Conservation (phyloP, 1,140 invertebrate species). For the Rhopalosiphum padi region DNA sequence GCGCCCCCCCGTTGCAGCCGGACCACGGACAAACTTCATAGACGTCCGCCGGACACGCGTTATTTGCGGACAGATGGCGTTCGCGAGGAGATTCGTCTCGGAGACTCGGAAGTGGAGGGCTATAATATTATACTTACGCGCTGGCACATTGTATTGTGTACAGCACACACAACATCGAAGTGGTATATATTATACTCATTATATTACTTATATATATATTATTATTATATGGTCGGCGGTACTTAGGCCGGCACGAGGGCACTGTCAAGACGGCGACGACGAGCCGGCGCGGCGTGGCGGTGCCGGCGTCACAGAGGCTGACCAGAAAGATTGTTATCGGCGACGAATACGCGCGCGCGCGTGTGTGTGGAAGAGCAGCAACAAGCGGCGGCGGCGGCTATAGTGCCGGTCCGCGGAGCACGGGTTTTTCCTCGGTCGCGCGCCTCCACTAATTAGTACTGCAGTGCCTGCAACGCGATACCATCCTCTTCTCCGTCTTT, state of each 20-base stretch:
- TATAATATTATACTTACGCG: too few relatives aligned
- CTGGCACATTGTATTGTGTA: too few relatives aligned
- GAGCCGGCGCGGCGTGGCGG: not conserved
- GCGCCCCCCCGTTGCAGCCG: too few relatives aligned
- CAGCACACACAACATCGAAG: too few relatives aligned
- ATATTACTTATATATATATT: not conserved
- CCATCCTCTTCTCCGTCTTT: not conserved
- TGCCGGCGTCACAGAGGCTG: constrained; percentile 57
- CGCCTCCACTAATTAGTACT: constrained; percentile 47
- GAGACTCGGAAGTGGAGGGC: too few relatives aligned
- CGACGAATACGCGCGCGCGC: not conserved
- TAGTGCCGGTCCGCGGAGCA: constrained; percentile 53
- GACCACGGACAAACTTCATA: too few relatives aligned
- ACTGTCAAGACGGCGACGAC: not conserved
- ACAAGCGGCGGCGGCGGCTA: not conserved
- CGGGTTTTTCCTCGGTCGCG: constrained; percentile 55
- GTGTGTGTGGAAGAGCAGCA: not conserved
- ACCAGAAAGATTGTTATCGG: constrained; percentile 55
- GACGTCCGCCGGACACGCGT: too few relatives aligned
- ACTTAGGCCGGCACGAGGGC: constrained; percentile 24
- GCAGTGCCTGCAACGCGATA: not conserved
- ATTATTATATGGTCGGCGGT: not conserved
- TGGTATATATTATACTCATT: too few relatives aligned
- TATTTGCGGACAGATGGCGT: too few relatives aligned
- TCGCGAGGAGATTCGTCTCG: too few relatives aligned